Evolutionary conservation across 1,140 invertebrate species (phyloP), one percentile per base, ranked within the genome.

Genomic region (Cyclina sinensis): DNA sequence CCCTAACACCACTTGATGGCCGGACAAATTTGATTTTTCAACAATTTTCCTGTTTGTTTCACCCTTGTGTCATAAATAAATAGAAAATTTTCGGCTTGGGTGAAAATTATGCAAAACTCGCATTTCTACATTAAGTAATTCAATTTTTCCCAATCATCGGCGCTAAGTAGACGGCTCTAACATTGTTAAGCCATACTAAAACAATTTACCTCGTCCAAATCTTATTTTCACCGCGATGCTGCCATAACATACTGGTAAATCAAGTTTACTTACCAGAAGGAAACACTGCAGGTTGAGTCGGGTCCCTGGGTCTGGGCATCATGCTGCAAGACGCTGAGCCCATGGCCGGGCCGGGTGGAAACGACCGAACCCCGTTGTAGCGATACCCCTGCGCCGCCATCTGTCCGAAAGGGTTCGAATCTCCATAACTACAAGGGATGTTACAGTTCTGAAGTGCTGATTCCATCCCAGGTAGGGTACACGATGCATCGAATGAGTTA

Each of bases 391-490:
- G 93, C 54, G 97, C 97, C 79, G 97, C 97, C 97, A 98, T 98
- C 96, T 98, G 98, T 62, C 97, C 97, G 95, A 98, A 98, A 16
- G 97, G 98, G 35, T 97, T 97, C 89, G 98, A 96, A 95, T 98
- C 98, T 35, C 97, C 97, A 95, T 98, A 98, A 11, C 97, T 97
- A 94, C 97, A 97, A 51, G 97, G 97, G 96, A 97, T 97, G 70
- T 94, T 95, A 76, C 95, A 95, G 92, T 97, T 97, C 9, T 95
- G 95, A 43, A 97, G 93, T 79, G 96, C 96, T 14, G 96, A 96
- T 87, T 97, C 96, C 95, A 97, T 97, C 86, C 96, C 96, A 46
- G 97, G 95, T 82, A 97, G 96, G 24, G 90, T 91, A 83, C 93
- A 94, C n/a, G 87, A 89, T 57, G 90, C 87, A 88, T 92, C 91